Evolutionary conservation across 2,888 invertebrate genomes (phyloP), one percentile per base, ranked within the genome.

Genomic region (Octonoba sinensis): DNA sequence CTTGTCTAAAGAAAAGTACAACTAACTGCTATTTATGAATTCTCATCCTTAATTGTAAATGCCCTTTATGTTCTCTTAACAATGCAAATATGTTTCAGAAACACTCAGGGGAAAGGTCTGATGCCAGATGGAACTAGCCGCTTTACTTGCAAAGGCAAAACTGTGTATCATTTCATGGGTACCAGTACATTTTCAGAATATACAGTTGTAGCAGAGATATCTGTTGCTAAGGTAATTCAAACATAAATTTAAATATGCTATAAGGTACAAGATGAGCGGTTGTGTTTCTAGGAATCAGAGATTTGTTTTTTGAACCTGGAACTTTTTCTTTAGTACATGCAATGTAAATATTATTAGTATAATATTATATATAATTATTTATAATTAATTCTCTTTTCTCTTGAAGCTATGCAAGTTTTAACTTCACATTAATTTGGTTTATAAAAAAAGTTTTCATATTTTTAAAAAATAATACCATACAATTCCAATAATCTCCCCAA

Each of bases 111-210:
- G 0, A 92, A 92, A 86, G 97, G 97, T 51, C 89, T 95, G 3
- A 94, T 97, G 95, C 96, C 97, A 0, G 95, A 97, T 89, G 96
- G 96, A 20, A 96, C 96, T 0, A 91, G 92, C 12, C 92, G 97
- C 62, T 96, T 97, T 89, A 92, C 92, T 44, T 94, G 93, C 89
- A 93, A 94, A 85, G 95, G 94, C 1, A 90, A 96, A 89, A 90
- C 91, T 64, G 86, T 97, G 12, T 94, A 90, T 87, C 97, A 97
- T 89, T 98, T 96, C 87, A 97, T 98, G 97, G 97, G 97, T n/a
- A 95, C 95, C 85, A 96, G 96, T 0, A 96, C 96, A 0, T 98
- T 98, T 88, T 92, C 94, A 84, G 95, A 97, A 89, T 97, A 96
- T 88, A 96, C 97, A 1, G 97, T 98, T 18, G 95, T 96, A 75